Conservation (phyloP, 1,140 invertebrate genomes). For the Lasaia peninsularis region DNA sequence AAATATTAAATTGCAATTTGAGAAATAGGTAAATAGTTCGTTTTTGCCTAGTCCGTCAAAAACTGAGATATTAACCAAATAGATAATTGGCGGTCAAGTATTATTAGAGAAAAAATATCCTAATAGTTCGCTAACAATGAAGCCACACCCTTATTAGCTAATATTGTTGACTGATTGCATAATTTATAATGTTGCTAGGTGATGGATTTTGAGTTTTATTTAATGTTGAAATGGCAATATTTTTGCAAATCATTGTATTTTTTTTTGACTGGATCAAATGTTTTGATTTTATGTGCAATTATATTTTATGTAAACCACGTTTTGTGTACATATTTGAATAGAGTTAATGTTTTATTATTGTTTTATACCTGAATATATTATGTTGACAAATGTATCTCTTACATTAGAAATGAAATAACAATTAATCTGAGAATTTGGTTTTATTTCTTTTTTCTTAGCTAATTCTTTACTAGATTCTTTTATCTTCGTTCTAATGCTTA, state of each 20-base stretch:
- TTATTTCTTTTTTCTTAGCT: conserved; percentile 25
- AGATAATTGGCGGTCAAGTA: too few species aligned
- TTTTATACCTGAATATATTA: conserved; percentile 25
- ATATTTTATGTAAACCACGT: conserved; percentile 22
- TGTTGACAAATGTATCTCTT: conserved; percentile 31
- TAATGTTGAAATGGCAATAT: conserved; percentile 20
- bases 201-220: conserved; percentile 33
- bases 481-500: neutral
- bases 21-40: too few species aligned
- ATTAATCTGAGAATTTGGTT: conserved; percentile 29
- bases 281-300: conserved; percentile 40
- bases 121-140: neutral
- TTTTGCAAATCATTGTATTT: conserved; percentile 13
- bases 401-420: conserved; percentile 32
- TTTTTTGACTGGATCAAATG: conserved; percentile 40
- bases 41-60: too few species aligned
- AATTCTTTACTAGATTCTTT: neutral
- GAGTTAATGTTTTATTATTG: conserved; percentile 24
- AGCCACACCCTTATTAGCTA: conserved; percentile 21
- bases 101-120: too few species aligned
- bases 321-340: conserved; percentile 13
- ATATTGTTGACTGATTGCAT: conserved; percentile 66
- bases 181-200: conserved; percentile 51
- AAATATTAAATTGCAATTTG: too few species aligned
- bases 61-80: too few species aligned